These are phyloP conservation scores for Flabesymbios commensalis DNA, from an alignment of 2,888 invertebrate species.

Conservation along the genomic window DNA sequence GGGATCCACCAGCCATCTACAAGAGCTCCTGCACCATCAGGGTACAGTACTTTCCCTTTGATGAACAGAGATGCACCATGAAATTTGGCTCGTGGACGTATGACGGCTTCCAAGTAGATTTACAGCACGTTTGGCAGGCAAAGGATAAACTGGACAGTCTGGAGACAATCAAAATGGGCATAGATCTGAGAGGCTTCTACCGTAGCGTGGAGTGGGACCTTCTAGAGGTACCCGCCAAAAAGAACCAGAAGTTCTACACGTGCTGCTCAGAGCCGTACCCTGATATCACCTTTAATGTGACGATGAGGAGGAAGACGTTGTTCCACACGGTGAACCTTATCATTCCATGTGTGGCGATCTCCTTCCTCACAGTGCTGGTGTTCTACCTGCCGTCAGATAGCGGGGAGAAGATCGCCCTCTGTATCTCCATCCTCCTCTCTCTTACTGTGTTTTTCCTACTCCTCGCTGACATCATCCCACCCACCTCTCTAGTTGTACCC, in stretches of 20 bases:
- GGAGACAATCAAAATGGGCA: constrained; percentile 67
- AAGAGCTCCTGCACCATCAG: constrained; percentile 74
- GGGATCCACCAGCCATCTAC: constrained; percentile 91
- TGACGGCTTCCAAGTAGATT: constrained; percentile 62
- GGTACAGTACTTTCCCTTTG: constrained; percentile 95
- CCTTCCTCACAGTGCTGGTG: constrained; percentile 92
- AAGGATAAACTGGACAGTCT: background rate
- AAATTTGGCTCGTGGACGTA: constrained; percentile 86
- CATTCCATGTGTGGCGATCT: constrained; percentile 83
- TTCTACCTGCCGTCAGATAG: constrained; percentile 98
- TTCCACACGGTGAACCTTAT: constrained; percentile 80
- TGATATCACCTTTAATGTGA: constrained; percentile 95
- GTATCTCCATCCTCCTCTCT: constrained; percentile 97
- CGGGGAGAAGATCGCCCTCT: constrained; percentile 97
- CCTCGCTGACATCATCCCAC: constrained; percentile 94
- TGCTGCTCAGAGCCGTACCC: constrained; percentile 94
- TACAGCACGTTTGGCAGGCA: constrained; percentile 49
- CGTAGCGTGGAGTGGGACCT: constrained; percentile 99
- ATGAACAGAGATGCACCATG: constrained; percentile 94
- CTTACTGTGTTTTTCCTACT: constrained; percentile 98
- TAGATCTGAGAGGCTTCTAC: constrained; percentile 96
- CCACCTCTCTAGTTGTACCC: constrained; percentile 82
- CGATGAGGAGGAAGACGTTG: constrained; percentile 89
- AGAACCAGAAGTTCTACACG: constrained; percentile 70
- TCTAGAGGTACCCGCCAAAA: constrained; percentile 74